phyloP scores from a whole-genome alignment of 2,113 vertebrate genomes.

The Colaptes auratus region DNA sequence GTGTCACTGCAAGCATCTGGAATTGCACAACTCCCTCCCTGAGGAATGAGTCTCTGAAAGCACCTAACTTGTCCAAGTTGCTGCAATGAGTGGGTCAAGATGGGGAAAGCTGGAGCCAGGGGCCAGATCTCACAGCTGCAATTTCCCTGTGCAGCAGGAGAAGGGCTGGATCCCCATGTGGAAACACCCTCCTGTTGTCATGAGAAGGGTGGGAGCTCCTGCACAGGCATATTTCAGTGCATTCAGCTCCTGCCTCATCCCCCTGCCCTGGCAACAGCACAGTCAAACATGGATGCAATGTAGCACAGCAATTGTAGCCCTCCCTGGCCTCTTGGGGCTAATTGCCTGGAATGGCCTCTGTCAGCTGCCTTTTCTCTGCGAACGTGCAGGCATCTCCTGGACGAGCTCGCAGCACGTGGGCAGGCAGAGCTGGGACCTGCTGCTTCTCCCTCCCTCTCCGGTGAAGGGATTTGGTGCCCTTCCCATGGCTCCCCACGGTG shows the following conservation, averaged over 20 bases:
- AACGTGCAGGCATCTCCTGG: neutral
- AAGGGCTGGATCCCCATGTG: neutral
- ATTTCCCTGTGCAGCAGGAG: neutral
- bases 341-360: neutral
- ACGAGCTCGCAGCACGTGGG: neutral
- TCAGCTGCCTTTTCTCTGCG: neutral
- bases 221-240: neutral
- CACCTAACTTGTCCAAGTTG: neutral
- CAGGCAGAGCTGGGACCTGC: neutral
- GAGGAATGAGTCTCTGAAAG: neutral
- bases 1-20: neutral
- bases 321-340: neutral
- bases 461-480: neutral
- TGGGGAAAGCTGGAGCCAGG: neutral
- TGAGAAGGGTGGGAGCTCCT: neutral
- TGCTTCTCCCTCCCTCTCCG: neutral
- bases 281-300: neutral
- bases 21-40: neutral
- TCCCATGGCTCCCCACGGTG: neutral
- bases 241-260: neutral
- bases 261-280: neutral
- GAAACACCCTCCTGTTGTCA: neutral
- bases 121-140: neutral
- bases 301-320: neutral
- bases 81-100: neutral